Conservation (phyloP, 2,113 vertebrate genomes). For the Podarcis raffonei region DNA sequence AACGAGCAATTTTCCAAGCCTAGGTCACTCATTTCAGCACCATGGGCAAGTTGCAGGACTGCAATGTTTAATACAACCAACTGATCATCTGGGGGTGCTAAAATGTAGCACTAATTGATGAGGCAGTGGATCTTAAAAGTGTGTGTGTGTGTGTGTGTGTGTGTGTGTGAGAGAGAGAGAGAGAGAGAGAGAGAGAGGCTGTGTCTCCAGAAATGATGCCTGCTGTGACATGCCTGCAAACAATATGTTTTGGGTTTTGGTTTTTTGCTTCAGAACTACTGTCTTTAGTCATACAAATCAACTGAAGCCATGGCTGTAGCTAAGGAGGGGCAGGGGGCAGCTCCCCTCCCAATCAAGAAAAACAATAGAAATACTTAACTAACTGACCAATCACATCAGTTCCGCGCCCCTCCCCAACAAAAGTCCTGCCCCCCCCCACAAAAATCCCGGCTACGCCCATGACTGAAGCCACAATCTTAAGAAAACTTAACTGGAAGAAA, state of each 20-base stretch:
- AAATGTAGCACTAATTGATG: neutral
- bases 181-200: neutral
- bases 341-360: too few species aligned
- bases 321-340: too few species aligned
- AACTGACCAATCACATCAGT: too few species aligned
- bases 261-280: neutral
- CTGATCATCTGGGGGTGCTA: neutral
- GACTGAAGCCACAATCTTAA: neutral
- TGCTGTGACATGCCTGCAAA: neutral
- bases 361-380: too few species aligned
- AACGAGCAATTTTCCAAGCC: neutral
- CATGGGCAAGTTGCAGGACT: neutral
- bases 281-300: neutral
- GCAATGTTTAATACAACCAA: neutral
- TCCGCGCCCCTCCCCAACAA: too few species aligned
- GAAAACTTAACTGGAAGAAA: neutral
- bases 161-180: neutral
- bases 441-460: too few species aligned
- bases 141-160: neutral
- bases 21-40: neutral
- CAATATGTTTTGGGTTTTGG: too few species aligned
- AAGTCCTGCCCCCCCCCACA: too few species aligned
- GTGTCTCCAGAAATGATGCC: neutral
- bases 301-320: too few species aligned
- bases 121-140: neutral